Conservation (phyloP, 2,888 invertebrate species). For the Tubulanus polymorphus region DNA sequence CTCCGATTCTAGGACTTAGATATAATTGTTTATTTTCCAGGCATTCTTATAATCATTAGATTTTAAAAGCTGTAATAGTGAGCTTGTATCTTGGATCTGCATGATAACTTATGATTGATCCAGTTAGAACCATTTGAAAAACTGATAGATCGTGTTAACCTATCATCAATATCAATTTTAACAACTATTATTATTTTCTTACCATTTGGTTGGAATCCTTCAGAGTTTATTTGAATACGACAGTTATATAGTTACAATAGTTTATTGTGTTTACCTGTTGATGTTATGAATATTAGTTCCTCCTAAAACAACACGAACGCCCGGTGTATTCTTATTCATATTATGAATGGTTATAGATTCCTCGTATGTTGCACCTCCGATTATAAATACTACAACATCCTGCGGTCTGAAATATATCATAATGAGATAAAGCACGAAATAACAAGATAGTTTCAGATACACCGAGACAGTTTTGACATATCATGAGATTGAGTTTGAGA, state of each 20-base stretch:
- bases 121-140: too few species aligned
- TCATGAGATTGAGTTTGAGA: background rate
- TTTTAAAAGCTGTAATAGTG: too few species aligned
- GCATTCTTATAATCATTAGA: background rate
- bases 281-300: constrained; percentile 86
- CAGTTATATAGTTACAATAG: too few species aligned
- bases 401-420: constrained; percentile 63
- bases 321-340: constrained; percentile 68
- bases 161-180: too few species aligned
- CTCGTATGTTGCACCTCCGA: constrained; percentile 96
- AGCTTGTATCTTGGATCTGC: too few species aligned
- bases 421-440: background rate
- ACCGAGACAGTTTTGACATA: too few species aligned
- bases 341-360: constrained; percentile 80
- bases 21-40: background rate
- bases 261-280: constrained; percentile 31
- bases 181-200: too few species aligned
- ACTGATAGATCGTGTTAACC: too few species aligned
- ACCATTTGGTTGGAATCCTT: too few species aligned
- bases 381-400: constrained; percentile 92
- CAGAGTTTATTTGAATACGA: too few species aligned
- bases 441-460: too few species aligned
- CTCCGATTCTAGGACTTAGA: background rate
- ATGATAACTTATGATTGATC: too few species aligned
- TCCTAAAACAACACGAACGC: constrained; percentile 76